Evolutionary conservation across 2,888 invertebrate species (phyloP).

Genomic region (Exocentrus adspersus): DNA sequence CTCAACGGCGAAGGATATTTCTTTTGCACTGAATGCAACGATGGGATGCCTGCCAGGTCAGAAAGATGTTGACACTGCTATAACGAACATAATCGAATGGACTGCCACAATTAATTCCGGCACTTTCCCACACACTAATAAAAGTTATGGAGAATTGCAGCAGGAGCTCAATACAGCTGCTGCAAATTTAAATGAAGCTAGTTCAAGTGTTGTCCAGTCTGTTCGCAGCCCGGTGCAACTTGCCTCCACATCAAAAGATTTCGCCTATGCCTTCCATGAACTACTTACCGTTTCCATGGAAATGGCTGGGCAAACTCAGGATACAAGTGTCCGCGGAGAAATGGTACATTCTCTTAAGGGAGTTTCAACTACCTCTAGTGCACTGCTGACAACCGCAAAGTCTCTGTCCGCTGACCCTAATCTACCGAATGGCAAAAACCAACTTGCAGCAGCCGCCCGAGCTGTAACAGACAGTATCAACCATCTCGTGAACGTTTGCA

Average conservation of each 20-base stretch:
- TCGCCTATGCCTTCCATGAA: slow-evolving; percentile 81
- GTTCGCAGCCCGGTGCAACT: slow-evolving; percentile 77
- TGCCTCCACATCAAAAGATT: slow-evolving; percentile 79
- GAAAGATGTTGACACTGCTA: slow-evolving; percentile 90
- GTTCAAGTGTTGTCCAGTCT: slow-evolving; percentile 83
- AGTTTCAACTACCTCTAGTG: slow-evolving; percentile 87
- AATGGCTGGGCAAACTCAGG: slow-evolving; percentile 84
- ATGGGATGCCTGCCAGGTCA: slow-evolving; percentile 93
- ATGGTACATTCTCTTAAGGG: slow-evolving; percentile 89
- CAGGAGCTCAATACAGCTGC: slow-evolving; percentile 87
- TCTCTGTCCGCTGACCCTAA: slow-evolving; percentile 89
- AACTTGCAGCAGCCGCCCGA: slow-evolving; percentile 86
- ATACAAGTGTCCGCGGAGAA: slow-evolving; percentile 72
- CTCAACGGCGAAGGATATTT: slow-evolving; percentile 79
- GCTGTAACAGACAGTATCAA: slow-evolving; percentile 95
- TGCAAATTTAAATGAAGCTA: slow-evolving; percentile 83
- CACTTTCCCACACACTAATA: slow-evolving; percentile 79
- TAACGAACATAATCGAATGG: slow-evolving; percentile 82
- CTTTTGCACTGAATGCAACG: slow-evolving; percentile 70
- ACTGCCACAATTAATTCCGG: slow-evolving; percentile 77
- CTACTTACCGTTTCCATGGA: slow-evolving; percentile 83
- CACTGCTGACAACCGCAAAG: slow-evolving; percentile 87
- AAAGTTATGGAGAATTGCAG: slow-evolving; percentile 83
- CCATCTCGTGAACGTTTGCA: slow-evolving; percentile 86
- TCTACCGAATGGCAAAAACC: slow-evolving; percentile 91